A percentile compares a stretch with the other conserved stretches of the same genome.
These are phyloP conservation scores for Archaeoteleia sp. DNA, from an alignment of 2,888 invertebrate genomes.

Conservation along the genomic window DNA sequence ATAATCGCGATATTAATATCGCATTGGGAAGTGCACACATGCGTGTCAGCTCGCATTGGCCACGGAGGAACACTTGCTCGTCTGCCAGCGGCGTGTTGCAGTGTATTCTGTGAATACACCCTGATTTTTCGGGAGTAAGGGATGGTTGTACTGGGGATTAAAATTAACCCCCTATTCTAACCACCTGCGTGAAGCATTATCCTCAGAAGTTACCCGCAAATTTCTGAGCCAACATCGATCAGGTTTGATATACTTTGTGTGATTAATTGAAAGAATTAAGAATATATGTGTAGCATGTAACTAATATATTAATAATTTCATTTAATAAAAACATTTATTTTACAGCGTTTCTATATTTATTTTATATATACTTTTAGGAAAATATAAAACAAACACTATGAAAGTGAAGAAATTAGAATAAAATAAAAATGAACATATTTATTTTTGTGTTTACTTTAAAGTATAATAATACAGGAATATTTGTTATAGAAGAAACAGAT, in stretches of 20 bases:
- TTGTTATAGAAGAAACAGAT: too few relatives aligned
- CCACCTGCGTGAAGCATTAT: conserved; percentile 39
- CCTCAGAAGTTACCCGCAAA: conserved; percentile 31
- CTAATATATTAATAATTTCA: too few relatives aligned
- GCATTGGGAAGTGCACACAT: conserved; percentile 75
- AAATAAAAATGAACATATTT: too few relatives aligned
- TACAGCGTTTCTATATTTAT: too few relatives aligned
- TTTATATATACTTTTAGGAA: too few relatives aligned
- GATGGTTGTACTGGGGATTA: conserved; percentile 41
- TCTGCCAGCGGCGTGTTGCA: conserved; percentile 63
- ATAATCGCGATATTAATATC: conserved; percentile 75
- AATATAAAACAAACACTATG: too few relatives aligned
- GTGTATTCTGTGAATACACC: conserved; percentile 64
- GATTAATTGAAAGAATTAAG: conserved; percentile 6
- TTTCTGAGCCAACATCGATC: conserved; percentile 40
- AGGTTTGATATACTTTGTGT: conserved; percentile 36
- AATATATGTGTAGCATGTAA: too few relatives aligned
- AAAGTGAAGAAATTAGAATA: too few relatives aligned
- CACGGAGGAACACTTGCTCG: conserved; percentile 74
- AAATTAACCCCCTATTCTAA: conserved; percentile 19
- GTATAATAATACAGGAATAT: too few relatives aligned
- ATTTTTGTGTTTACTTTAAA: too few relatives aligned
- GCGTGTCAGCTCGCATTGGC: conserved; percentile 74
- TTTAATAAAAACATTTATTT: too few relatives aligned
- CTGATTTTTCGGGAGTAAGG: conserved; percentile 67